A percentile compares a stretch with the other conserved stretches of the same genome.
Evolutionary conservation across 1,140 invertebrate genomes (phyloP).

Genomic region (Magallana ariakensis): DNA sequence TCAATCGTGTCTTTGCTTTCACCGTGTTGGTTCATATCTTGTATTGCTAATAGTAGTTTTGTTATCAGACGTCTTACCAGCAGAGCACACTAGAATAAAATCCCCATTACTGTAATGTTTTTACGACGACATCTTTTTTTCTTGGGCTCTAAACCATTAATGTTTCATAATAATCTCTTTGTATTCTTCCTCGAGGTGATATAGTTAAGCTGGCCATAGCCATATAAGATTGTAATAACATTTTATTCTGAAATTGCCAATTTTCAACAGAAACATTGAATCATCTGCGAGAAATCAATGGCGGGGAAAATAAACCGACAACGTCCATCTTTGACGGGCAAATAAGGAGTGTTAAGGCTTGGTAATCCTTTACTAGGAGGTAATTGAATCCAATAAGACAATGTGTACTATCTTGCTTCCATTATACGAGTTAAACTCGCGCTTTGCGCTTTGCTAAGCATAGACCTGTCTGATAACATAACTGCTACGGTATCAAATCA

Average conservation of each 20-base stretch:
- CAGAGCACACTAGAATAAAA: too few species aligned
- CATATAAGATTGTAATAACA: slow-evolving; percentile 6
- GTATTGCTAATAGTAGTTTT: too few species aligned
- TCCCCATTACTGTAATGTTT: too few species aligned
- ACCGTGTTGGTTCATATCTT: too few species aligned
- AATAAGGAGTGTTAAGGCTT: not conserved
- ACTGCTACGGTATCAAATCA: too few species aligned
- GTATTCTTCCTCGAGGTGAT: not conserved
- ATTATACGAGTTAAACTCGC: too few species aligned
- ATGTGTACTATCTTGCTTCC: not conserved
- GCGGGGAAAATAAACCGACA: not conserved
- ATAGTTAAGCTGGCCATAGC: too few species aligned
- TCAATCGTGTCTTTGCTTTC: too few species aligned
- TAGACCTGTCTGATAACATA: too few species aligned
- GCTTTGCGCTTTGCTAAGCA: too few species aligned
- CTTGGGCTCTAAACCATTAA: not conserved
- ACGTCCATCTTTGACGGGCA: not conserved
- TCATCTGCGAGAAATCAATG: slow-evolving; percentile 19
- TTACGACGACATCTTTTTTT: too few species aligned
- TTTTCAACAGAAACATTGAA: not conserved
- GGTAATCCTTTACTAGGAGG: not conserved
- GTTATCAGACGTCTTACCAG: too few species aligned
- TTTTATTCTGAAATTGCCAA: not conserved
- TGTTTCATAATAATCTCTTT: not conserved
- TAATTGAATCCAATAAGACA: slow-evolving; percentile 14